Conservation (phyloP, 2,888 invertebrate species). For the Tolmerus cingulatus region DNA sequence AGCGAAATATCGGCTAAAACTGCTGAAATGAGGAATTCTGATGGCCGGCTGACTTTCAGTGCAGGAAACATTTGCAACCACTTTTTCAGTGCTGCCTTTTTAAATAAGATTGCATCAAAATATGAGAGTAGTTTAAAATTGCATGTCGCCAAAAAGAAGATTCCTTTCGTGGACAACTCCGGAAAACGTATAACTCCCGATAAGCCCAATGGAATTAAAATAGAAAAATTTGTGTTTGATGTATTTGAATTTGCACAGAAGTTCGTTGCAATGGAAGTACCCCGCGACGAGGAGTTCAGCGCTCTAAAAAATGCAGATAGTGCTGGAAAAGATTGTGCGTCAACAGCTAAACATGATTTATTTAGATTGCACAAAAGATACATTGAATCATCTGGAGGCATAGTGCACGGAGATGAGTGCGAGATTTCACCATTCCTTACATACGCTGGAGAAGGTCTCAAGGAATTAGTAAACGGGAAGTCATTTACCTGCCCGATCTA, state of each 20-base stretch:
- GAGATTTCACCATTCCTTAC: conserved; percentile 93
- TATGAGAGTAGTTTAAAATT: conserved; percentile 82
- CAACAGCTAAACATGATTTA: conserved; percentile 82
- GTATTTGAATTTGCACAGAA: conserved; percentile 93
- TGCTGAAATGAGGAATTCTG: conserved; percentile 77
- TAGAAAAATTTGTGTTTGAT: conserved; percentile 99
- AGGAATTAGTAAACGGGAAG: conserved; percentile 71
- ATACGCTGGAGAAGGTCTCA: conserved; percentile 88
- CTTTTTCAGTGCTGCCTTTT: conserved; percentile 89
- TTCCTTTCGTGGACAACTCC: conserved; percentile 79
- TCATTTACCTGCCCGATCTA: conserved; percentile 74
- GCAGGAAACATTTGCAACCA: conserved; percentile 99
- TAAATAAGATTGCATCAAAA: conserved; percentile 74
- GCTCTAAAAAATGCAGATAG: conserved; percentile 94
- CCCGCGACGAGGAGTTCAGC: conserved; percentile 93
- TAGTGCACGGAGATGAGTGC: conserved; percentile 72
- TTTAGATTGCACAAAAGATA: conserved; percentile 80
- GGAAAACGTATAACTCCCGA: conserved; percentile 79
- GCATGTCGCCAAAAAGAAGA: conserved; percentile 98
- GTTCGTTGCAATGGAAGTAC: conserved; percentile 92
- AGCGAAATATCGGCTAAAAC: conserved; percentile 92
- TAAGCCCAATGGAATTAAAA: conserved; percentile 93
- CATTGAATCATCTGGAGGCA: conserved; percentile 82
- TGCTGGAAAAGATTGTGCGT: conserved; percentile 88
- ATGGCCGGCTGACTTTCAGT: conserved; percentile 86